Evolutionary conservation across 2,888 invertebrate species (phyloP), one percentile per base, ranked within the genome.

Genomic region (Gasteruption jaculator): DNA sequence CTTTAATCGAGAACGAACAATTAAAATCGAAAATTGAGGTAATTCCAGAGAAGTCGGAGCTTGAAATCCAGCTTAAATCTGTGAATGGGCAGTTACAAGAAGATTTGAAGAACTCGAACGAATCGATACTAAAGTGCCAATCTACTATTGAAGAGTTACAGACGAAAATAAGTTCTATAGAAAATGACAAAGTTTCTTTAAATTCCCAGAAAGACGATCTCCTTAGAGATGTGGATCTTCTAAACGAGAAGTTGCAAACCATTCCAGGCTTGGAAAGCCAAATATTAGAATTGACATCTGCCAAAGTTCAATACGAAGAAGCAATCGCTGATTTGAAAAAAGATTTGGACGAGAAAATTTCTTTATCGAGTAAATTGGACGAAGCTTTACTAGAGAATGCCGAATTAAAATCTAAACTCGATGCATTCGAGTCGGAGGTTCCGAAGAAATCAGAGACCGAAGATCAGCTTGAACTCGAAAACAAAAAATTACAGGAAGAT

Each of bases 281-380:
- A 14, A 33, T 42, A 24, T 6, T 12, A 4, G 14, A 36, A 30
- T 29, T 45, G 22, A 42, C 19, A 34, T 41, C 45, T 2, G 34
- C 54, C 24, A 49, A 50, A 24, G 10, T 30, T 7, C 41, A 48
- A 4, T 53, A 46, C 4, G 47, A 52, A 34, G 14, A 38, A 10
- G 31, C 39, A 8, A 38, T 38, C 20, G 33, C 34, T 4, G 11
- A 33, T n/a, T 14, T 24, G 24, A 25, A 11, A 12, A 8, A 21
- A 33, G 6, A 20, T 33, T 18, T 21, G 22, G 14, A 8, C 10
- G 19, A 44, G 57, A 49, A 41, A 5, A 19, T 12, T 7, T 20
- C 18, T 6, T 19, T 42, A 4, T 7, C 7, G 10, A 25, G 12
- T 4, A 34, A 38, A 27, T 32, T 46, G 1, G 50, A 45, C 16